Evolutionary conservation across 2,113 vertebrate species (phyloP).

Genomic region (Sminthopsis crassicaudata): DNA sequence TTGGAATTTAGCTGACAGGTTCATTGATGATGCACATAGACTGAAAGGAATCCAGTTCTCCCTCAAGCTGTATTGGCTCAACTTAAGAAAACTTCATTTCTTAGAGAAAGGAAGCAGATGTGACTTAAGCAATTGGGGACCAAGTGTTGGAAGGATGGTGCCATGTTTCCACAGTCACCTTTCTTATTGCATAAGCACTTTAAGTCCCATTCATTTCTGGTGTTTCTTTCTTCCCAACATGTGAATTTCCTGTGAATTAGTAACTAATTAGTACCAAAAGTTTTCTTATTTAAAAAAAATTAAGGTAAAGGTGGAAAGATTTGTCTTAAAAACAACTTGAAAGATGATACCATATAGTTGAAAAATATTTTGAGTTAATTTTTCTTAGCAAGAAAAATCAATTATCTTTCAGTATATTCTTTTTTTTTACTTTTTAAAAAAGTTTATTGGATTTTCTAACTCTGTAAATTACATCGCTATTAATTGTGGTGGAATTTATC

Average conservation of each 20-base stretch:
- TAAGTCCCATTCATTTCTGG: not conserved
- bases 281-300: not conserved
- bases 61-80: slow-evolving; percentile 59
- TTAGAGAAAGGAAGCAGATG: slow-evolving; percentile 73
- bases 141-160: not conserved
- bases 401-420: slow-evolving; percentile 21
- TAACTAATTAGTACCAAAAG: slow-evolving; percentile 8
- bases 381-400: not conserved
- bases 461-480: not conserved
- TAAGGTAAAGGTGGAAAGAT: not conserved
- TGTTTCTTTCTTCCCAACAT: not conserved
- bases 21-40: slow-evolving; percentile 69
- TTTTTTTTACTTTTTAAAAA: slow-evolving; percentile 18
- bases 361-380: not conserved
- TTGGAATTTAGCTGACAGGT: slow-evolving; percentile 76
- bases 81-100: slow-evolving; percentile 62
- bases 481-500: slow-evolving; percentile 10
- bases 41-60: slow-evolving; percentile 68
- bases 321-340: not conserved
- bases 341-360: not conserved
- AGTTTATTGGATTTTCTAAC: not conserved
- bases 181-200: slow-evolving; percentile 28
- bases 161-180: slow-evolving; percentile 33
- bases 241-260: slow-evolving; percentile 5
- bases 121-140: slow-evolving; percentile 48